These are phyloP conservation scores for Petrosia ficiformis DNA, from an alignment of 37 sponge, comb jelly and placozoan genomes.

Conservation along the genomic window DNA sequence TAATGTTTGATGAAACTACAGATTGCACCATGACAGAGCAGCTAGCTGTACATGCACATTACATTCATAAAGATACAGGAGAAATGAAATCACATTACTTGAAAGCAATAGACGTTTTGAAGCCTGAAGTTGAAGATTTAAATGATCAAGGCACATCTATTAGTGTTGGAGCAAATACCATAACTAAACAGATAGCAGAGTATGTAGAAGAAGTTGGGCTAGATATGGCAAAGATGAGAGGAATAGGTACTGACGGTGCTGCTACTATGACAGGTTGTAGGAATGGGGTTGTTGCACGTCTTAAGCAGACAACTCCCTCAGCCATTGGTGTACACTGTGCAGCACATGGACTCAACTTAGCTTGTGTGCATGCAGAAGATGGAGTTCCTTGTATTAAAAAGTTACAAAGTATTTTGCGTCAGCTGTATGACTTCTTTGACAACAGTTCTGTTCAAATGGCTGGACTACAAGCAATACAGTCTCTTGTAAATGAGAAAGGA, in stretches of 20 bases:
- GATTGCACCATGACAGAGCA: too few species aligned
- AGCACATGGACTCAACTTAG: constrained; percentile 39
- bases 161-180: too few species aligned
- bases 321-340: constrained; percentile 50
- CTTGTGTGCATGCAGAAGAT: constrained; percentile 40
- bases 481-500: constrained; percentile 33
- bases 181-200: constrained; percentile 2
- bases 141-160: too few species aligned
- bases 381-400: constrained; percentile 45
- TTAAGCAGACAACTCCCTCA: constrained; percentile 17
- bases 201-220: constrained; percentile 15
- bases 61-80: too few species aligned
- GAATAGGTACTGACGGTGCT: constrained; percentile 62
- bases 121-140: too few species aligned
- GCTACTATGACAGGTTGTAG: constrained; percentile 48
- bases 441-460: constrained; percentile 49
- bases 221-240: constrained; percentile 20
- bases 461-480: constrained; percentile 39
- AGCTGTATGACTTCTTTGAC: constrained; percentile 46
- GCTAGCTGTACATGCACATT: too few species aligned
- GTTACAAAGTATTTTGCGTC: constrained; percentile 32
- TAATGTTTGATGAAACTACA: too few species aligned
- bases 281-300: constrained; percentile 42
- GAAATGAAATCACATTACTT: too few species aligned
- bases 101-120: too few species aligned